Base-by-base conservation (phyloP, 2,797 vertebrate species). In the Poeciliopsis presidionis region DNA sequence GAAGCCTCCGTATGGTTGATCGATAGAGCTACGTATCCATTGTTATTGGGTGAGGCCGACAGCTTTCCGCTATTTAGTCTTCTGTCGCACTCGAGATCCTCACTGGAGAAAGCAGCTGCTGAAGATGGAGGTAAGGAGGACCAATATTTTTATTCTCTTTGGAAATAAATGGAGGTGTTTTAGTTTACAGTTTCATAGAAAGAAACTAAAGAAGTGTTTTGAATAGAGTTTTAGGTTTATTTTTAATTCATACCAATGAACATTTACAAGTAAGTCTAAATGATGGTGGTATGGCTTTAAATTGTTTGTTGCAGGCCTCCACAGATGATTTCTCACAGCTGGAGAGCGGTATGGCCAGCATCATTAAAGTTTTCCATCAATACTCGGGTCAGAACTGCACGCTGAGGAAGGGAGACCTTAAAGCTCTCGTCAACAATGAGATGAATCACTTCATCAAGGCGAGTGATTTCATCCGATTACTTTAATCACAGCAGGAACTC, bases 401-500 rank as follows among this genome's bases (percentile, higher is more conserved):
- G 51, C 89, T 96, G 87, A 95, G 82, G 90, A 96, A 95, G 85
- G 83, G 89, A 2, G 94, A 95, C 65, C 94, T 96, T 7, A 96
- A 95, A 84, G 88, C 81, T 0, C 92, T 96, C 2, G 95, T 96
- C 73, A 94, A 95, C 87, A 93, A 95, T 7, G 95, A 96, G 87
- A 94, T 96, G 94, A 89, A 72, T 65, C 87, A 94, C 72, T 96
- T 96, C 84, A 93, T 95, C 14, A 80, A 86, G 90, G 96, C 94
- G 41, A 85, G 89, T 8, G n/a, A n/a, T 79, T 49, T 14, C 12
- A 72, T 65, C 20, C 28, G 16, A 74, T 69, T 16, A 69, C 12
- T 43, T 45, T n/a, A 36, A 69, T 43, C n/a, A 69, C 5, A n/a
- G 39, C 16, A 51, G 47, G 4, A 47, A 39, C 11, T 51, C 20